Evolutionary conservation across 2,113 vertebrate genomes (phyloP).

Genomic region (Menura novaehollandiae): DNA sequence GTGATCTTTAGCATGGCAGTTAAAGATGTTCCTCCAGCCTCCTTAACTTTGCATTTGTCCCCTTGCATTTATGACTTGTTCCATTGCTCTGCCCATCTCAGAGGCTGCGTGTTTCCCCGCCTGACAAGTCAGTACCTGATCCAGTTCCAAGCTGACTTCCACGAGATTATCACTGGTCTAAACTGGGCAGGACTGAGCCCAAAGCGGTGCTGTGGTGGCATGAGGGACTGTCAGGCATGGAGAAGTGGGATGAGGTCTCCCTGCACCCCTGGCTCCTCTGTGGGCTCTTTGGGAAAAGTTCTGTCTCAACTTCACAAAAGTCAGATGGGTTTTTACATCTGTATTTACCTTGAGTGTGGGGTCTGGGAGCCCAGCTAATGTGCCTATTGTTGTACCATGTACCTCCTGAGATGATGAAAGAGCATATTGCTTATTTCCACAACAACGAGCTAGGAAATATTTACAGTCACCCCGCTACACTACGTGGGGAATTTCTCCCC

Average conservation of each 20-base stretch:
- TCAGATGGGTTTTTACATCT: neutral
- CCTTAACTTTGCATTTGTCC: neutral
- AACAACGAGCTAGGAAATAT: conserved; percentile 28
- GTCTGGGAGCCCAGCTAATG: neutral
- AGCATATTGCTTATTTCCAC: conserved; percentile 51
- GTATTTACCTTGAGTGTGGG: neutral
- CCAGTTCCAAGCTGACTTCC: neutral
- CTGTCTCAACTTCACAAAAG: neutral
- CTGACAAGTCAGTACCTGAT: too few species aligned
- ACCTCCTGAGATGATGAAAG: conserved; percentile 29
- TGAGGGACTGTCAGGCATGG: accelerated
- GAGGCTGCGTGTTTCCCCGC: neutral
- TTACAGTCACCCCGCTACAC: neutral
- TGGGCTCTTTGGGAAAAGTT: neutral
- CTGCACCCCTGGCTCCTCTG: neutral
- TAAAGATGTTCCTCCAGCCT: neutral
- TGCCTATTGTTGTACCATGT: conserved; percentile 11
- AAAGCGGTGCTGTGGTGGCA: accelerated
- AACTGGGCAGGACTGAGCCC: neutral
- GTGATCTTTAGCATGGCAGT: accelerated
- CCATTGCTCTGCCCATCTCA: neutral
- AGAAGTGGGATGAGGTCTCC: neutral
- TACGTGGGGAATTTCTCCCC: conserved; percentile 56
- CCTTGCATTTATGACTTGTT: neutral
- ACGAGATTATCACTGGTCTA: neutral